phyloP scores from a whole-genome alignment of 1,140 invertebrate genomes.

The Drosophila pruinosa region DNA sequence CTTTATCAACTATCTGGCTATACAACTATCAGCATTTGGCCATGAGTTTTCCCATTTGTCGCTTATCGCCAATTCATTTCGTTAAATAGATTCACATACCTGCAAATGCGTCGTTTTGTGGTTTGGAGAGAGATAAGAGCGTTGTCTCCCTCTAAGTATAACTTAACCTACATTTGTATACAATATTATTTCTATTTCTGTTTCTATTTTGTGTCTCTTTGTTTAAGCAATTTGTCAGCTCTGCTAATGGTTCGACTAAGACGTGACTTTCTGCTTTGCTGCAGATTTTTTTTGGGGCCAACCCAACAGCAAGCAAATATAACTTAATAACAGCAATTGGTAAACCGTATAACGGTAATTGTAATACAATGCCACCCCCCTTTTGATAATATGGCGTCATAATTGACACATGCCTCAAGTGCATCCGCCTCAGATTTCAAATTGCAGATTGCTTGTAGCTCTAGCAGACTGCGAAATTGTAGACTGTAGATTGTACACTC shows the following conservation, averaged over 20 bases:
- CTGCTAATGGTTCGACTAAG: conserved; percentile 39
- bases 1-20: neutral
- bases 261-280: conserved; percentile 48
- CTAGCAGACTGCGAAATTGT: too few relatives aligned
- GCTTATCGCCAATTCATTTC: conserved; percentile 68
- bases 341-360: conserved; percentile 54
- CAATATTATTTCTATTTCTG: conserved; percentile 14
- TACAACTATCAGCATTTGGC: conserved; percentile 41
- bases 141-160: conserved; percentile 2
- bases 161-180: conserved; percentile 17
- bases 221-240: conserved; percentile 50
- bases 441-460: conserved; percentile 18
- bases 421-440: conserved; percentile 63
- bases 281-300: conserved; percentile 51
- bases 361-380: conserved; percentile 23
- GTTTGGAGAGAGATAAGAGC: conserved; percentile 20
- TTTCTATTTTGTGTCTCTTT: conserved; percentile 38
- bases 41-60: conserved; percentile 11
- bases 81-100: conserved; percentile 42
- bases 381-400: conserved; percentile 70
- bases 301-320: conserved; percentile 41
- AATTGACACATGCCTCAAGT: conserved; percentile 77
- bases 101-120: conserved; percentile 37
- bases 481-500: neutral
- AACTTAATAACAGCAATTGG: conserved; percentile 56